phyloP scores from a whole-genome alignment of 2,888 invertebrate species.

The Syrphus vitripennis region DNA sequence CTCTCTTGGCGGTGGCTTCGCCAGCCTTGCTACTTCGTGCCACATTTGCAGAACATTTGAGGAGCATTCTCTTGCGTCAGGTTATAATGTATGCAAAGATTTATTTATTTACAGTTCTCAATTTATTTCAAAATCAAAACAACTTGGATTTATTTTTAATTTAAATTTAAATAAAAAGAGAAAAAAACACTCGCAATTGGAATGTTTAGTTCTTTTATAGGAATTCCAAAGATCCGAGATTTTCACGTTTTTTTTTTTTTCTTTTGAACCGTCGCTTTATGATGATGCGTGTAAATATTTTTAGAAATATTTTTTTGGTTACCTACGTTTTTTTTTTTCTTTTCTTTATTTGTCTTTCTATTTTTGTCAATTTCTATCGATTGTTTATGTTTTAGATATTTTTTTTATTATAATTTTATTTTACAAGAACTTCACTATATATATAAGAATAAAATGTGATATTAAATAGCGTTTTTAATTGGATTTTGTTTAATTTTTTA shows the following conservation, averaged over 20 bases:
- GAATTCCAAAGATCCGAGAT: slow-evolving; percentile 6
- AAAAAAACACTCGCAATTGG: slow-evolving; percentile 30
- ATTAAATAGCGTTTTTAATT: slow-evolving; percentile 21
- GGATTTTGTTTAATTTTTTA: slow-evolving; percentile 32
- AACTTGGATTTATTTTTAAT: not conserved
- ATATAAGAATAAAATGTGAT: not conserved
- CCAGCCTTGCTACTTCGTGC: slow-evolving; percentile 34
- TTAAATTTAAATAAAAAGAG: slow-evolving; percentile 33
- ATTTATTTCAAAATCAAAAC: slow-evolving; percentile 29
- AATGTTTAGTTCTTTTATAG: slow-evolving; percentile 31
- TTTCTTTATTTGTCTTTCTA: not conserved
- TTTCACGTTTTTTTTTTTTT: not conserved
- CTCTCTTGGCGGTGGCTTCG: slow-evolving; percentile 37
- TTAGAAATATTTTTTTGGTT: slow-evolving; percentile 25
- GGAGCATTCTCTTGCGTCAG: slow-evolving; percentile 55
- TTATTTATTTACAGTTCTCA: not conserved
- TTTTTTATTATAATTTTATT: not conserved
- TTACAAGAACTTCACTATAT: not conserved
- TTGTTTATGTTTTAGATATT: not conserved
- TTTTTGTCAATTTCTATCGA: not conserved
- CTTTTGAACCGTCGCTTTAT: not conserved
- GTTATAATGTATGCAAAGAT: slow-evolving; percentile 28
- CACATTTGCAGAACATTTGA: slow-evolving; percentile 55
- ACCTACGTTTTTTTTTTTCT: slow-evolving; percentile 8
- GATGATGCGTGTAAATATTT: slow-evolving; percentile 50